Evolutionary conservation across 2,888 invertebrate genomes (phyloP), one percentile per base, ranked within the genome.

Genomic region (Trileptium ribeirensis): DNA sequence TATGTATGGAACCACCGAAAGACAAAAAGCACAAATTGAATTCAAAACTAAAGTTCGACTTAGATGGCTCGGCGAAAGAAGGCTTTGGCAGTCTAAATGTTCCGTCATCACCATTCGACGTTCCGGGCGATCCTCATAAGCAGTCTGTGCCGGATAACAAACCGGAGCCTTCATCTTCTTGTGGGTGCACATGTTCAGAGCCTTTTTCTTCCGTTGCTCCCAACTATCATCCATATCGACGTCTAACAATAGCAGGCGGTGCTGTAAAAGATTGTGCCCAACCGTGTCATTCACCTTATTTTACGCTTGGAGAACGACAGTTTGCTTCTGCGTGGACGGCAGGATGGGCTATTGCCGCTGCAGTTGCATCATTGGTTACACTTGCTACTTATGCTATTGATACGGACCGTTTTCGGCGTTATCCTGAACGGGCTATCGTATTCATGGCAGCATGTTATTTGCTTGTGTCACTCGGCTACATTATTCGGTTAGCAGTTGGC

Each of bases 361-460:
- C 95, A 90, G 93, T 94, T 87, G 94, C 95, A 89, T 97, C 97
- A 79, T 92, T 95, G 90, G 94, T 97, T 92, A 98, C 98, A 87
- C 93, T 98, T 87, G 93, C 94, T 89, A 98, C 99, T 79, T 98
- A 97, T 92, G 92, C 96, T 88, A 96, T 98, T 89, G 98, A 99
- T 92, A 94, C 95, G 88, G 94, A 95, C 74, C 87, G 91, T 29
- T 91, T 91, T 87, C 51, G 51, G 51, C 89, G 90, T 82, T 99
- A 99, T 91, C 98, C 98, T 82, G 98, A 99, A 91, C 91, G 97
- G 39, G 97, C 98, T 38, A 98, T 99, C 87, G 96, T 98, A 81
- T 98, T 97, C 91, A 92, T 99, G 67, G 96, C 97, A 81, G 95
- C 94, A 1, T 99, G 98, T 91, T 98, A 98, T 91, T 94, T 96